Base-by-base conservation (phyloP, 1,140 invertebrate genomes). In the Venturia canescens region DNA sequence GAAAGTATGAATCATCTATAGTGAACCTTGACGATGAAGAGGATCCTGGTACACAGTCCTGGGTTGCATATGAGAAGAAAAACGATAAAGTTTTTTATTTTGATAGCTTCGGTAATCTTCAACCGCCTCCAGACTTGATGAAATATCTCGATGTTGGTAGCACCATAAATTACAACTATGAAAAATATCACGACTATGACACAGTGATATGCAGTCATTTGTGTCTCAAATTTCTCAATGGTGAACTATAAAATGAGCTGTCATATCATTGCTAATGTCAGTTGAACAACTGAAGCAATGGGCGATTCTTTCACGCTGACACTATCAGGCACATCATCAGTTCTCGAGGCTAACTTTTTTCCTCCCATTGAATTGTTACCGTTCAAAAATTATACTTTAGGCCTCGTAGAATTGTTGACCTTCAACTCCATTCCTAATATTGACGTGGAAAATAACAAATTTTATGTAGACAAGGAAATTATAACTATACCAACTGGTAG, bases 381-480 rank as follows among this genome's bases (percentile, higher is more conserved):
- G 3, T 7, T 71, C 31, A 80, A 81, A 34, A 75, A 86, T 21
- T 89, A 89, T 83, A 80, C 71, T 31, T 82, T 88, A 29, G 84
- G 85, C 13, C 70, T 89, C 38, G 85, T 89, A 50, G 83, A 83
- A 67, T 85, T 89, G 77, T 66, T 87, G 77, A 86, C 84, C 44
- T 88, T 87, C 79, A 85, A 89, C 83, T 86, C 86, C 26, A 89
- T 89, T 34, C 85, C 85, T 5, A 89, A 89, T 84, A 83, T 89
- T 38, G 83, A 86, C 81, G 21, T 75, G 31, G 78, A 11, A 13
- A 86, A 86, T 60, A 88, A 89, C 85, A 81, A 87, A 80, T 89
- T 90, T 85, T 83, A 89, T 78, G 85, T 87, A 81, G 85, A 83
- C 21, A 50, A 86, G 13, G 23, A 86, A 48, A 78, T 81, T 18